Conservation (phyloP, 2,113 vertebrate genomes). For the Sturnus vulgaris region DNA sequence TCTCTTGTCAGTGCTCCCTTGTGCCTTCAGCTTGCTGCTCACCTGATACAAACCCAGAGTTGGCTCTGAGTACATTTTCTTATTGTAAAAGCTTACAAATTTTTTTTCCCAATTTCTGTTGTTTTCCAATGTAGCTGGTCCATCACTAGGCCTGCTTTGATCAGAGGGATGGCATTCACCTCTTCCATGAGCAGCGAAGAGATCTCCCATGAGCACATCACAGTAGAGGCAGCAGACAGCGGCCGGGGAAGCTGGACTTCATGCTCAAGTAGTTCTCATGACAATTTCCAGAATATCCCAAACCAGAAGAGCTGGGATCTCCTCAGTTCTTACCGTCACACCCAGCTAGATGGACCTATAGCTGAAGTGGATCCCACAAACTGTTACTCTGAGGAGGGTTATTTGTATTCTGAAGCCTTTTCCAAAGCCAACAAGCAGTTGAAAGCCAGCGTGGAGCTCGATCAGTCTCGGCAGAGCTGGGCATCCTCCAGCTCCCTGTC, state of each 20-base stretch:
- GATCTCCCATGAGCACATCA: constrained; percentile 84
- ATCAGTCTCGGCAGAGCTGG: constrained; percentile 85
- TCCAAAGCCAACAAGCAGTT: constrained; percentile 71
- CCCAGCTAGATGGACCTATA: constrained; percentile 79
- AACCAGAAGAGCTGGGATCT: constrained; percentile 80
- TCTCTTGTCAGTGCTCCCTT: background rate
- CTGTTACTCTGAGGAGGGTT: constrained; percentile 64
- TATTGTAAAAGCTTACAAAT: background rate
- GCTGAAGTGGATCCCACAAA: constrained; percentile 79
- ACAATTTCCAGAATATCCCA: constrained; percentile 90
- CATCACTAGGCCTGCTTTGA: constrained; percentile 62
- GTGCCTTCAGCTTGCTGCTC: background rate
- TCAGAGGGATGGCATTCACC: constrained; percentile 75
- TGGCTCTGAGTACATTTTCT: accelerated
- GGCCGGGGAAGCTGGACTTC: constrained; percentile 97
- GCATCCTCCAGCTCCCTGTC: constrained; percentile 88
- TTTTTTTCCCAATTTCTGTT: background rate
- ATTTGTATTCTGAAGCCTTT: constrained; percentile 62
- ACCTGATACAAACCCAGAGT: background rate
- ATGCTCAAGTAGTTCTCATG: constrained; percentile 93
- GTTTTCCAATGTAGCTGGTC: constrained; percentile 66
- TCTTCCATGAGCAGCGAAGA: constrained; percentile 86
- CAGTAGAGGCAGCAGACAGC: constrained; percentile 85
- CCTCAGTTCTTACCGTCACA: constrained; percentile 78
- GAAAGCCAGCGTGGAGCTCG: constrained; percentile 70